Evolutionary conservation across 2,113 vertebrate genomes (phyloP), one percentile per base, ranked within the genome.

Genomic region (Colistium nudipinnis): DNA sequence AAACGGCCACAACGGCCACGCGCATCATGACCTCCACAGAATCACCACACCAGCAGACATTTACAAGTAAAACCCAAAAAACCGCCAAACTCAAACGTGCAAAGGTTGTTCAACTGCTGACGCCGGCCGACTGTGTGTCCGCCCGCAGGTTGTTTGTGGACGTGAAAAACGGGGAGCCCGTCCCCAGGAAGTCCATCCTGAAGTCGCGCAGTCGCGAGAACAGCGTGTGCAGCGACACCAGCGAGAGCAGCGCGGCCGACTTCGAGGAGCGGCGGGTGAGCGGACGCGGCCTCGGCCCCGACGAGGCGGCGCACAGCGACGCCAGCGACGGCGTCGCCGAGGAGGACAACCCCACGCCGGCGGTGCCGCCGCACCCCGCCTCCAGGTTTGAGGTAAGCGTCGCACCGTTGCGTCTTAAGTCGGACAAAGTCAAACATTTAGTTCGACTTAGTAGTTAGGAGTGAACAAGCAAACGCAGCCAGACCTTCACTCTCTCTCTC

Each of bases 191-290:
- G 92, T 99, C 98, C 64, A 99, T 99, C 84, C 83, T 99, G 55
- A 99, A 99, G 91, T 99, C 95, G 1, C 94, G 98, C 10, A 99
- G 98, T 91, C 92, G 98, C n/a, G 98, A 99, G 90, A 95, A 98
- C 90, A 99, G 98, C 19, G 95, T 99, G 52, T 99, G 97, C 84
- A 99, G 97, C 17, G 96, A 99, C 87, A 98, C 93, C 0, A 94
- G 93, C 31, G 93, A 94, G 81, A 91, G 93, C 90, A 94, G 93
- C 75, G 47, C 93, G 0, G 92, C 96, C 0, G 96, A 99, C 53
- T 87, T 93, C 0, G 98, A 99, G 2, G 98, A 99, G 60, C 93
- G 95, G 2, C 89, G 95, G 7, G 80, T 88, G 43, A 75, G 91
- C 3, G 70, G 92, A 33, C 94, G 96, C 70, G 90, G 93, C 22